Evolutionary conservation across 2,888 invertebrate genomes (phyloP).

Genomic region (Dexiosoma caninum): DNA sequence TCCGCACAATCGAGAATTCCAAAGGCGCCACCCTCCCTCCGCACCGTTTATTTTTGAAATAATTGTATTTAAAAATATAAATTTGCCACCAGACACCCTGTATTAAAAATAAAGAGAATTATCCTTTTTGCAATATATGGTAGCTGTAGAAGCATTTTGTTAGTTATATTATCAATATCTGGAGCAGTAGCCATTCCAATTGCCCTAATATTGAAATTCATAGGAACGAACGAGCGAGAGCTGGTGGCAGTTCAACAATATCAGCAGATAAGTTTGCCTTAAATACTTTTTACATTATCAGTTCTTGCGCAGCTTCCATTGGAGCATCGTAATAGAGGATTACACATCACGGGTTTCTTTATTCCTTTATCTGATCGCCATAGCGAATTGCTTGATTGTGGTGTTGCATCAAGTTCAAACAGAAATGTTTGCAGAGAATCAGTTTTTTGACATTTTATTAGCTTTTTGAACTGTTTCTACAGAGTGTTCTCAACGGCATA

Average conservation of each 20-base stretch:
- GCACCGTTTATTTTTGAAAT: no score
- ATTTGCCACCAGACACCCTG: no score
- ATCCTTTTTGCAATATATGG: background rate
- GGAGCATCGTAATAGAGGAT: background rate
- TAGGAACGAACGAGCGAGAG: no score
- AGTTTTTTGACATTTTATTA: background rate
- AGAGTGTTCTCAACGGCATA: background rate
- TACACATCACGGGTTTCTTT: background rate
- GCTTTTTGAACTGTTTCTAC: background rate
- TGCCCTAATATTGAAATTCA: no score
- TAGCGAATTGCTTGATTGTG: background rate
- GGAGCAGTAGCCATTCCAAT: background rate
- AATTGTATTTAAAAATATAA: no score
- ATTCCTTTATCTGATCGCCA: background rate
- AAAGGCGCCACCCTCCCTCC: no score
- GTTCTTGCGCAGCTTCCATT: background rate
- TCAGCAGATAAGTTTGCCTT: background rate
- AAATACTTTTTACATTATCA: background rate
- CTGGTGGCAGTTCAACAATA: background rate
- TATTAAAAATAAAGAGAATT: background rate
- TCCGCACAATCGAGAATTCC: no score
- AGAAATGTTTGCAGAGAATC: background rate
- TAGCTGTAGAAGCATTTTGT: background rate
- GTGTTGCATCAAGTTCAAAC: background rate
- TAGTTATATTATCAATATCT: background rate